phyloP scores from a whole-genome alignment of 2,113 vertebrate genomes.

The Naja naja region DNA sequence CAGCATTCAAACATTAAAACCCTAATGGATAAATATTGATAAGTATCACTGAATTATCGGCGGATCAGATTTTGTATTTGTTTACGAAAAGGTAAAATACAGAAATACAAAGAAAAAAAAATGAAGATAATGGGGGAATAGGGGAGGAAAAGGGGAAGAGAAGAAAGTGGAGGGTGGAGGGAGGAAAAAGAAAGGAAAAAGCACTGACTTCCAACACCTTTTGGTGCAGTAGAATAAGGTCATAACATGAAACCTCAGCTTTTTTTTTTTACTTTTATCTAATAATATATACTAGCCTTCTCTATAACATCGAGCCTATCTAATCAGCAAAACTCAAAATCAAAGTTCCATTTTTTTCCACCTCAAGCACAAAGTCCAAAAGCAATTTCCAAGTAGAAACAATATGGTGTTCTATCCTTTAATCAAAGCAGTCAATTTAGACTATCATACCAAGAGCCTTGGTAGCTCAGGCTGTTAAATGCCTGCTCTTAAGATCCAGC shows the following conservation, averaged over 20 bases:
- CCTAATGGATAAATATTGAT: neutral
- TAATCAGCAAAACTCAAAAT: neutral
- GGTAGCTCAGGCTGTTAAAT: no score
- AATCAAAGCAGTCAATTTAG: no score
- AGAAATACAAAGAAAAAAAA: neutral
- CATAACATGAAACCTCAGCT: no score
- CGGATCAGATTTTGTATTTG: neutral
- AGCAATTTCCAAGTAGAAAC: neutral
- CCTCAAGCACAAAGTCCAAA: neutral
- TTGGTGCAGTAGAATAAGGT: neutral
- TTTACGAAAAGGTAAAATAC: neutral
- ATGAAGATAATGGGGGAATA: neutral
- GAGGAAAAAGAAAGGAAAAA: neutral
- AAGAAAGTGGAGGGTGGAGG: neutral
- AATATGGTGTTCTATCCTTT: neutral
- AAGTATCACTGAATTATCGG: neutral
- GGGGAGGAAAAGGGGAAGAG: neutral
- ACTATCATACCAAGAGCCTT: no score
- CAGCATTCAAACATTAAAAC: neutral
- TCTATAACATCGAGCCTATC: neutral
- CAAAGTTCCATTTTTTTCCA: neutral
- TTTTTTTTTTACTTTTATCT: neutral
- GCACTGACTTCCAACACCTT: neutral
- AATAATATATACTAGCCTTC: neutral
- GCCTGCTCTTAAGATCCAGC: no score